Evolutionary conservation across 2,888 invertebrate genomes (phyloP).

Genomic region (Tromatobia lineatoria): DNA sequence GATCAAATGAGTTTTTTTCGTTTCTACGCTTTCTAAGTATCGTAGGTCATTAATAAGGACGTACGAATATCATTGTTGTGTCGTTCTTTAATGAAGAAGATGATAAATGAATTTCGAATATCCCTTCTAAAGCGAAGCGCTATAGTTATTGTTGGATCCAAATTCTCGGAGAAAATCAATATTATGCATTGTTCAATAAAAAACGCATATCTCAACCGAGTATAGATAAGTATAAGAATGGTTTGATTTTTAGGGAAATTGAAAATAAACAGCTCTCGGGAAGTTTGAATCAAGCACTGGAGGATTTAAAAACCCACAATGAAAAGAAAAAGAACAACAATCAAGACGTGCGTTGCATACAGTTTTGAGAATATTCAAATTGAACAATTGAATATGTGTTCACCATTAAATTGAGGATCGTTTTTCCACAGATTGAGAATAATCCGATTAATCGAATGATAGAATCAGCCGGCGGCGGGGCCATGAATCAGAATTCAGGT

Average conservation of each 20-base stretch:
- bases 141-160: too few species aligned
- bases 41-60: too few species aligned
- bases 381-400: background rate
- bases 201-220: too few species aligned
- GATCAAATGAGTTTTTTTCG: too few species aligned
- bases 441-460: conserved; percentile 66
- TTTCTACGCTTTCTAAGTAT: too few species aligned
- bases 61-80: too few species aligned
- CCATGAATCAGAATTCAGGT: conserved; percentile 75
- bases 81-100: too few species aligned
- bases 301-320: conserved; percentile 76
- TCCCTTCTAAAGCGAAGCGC: too few species aligned
- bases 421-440: conserved; percentile 57
- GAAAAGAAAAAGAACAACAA: conserved; percentile 81
- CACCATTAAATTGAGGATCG: background rate
- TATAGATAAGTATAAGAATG: background rate
- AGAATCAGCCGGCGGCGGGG: conserved; percentile 71
- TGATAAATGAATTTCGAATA: too few species aligned
- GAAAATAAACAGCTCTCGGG: conserved; percentile 78
- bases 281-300: conserved; percentile 75
- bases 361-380: background rate
- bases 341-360: conserved; percentile 73
- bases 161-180: background rate
- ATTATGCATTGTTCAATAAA: too few species aligned
- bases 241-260: conserved; percentile 75